Percentiles rank a stretch among this genome's conserved stretches.
Conservation (phyloP, 1,140 invertebrate genomes). For the Pachyrhynchus sulphureomaculatus region DNA sequence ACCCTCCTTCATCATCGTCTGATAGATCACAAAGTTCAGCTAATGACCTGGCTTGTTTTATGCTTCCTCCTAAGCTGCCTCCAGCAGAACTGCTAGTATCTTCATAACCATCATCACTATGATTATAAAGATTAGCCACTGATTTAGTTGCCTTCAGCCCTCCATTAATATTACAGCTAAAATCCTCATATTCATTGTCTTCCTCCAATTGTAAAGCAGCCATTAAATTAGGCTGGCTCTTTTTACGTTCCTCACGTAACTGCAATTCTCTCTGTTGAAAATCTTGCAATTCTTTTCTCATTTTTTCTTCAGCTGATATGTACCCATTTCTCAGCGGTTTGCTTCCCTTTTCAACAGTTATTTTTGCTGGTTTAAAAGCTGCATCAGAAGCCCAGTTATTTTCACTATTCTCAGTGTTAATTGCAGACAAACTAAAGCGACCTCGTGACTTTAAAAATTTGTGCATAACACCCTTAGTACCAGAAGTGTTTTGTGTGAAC, state of each 20-base stretch:
- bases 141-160: constrained; percentile 43
- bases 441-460: constrained; percentile 49
- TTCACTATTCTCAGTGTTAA: constrained; percentile 21
- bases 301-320: constrained; percentile 47
- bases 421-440: constrained; percentile 33
- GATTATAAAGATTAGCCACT: constrained; percentile 40
- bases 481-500: constrained; percentile 40
- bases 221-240: constrained; percentile 46
- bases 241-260: constrained; percentile 43
- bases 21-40: constrained; percentile 47
- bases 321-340: constrained; percentile 44
- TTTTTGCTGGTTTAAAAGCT: constrained; percentile 40
- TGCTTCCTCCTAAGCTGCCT: constrained; percentile 37
- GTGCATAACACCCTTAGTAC: constrained; percentile 48
- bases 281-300: constrained; percentile 45
- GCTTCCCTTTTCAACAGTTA: constrained; percentile 36
- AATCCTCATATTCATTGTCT: constrained; percentile 29
- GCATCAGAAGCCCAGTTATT: constrained; percentile 29
- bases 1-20: constrained; percentile 45
- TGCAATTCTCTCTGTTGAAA: constrained; percentile 45
- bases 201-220: constrained; percentile 36
- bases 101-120: constrained; percentile 35
- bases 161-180: background rate
- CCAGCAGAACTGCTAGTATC: constrained; percentile 36
- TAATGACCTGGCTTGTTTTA: constrained; percentile 46